Base-by-base conservation (phyloP, 1,140 invertebrate species). In the Drosophila repletoides region DNA sequence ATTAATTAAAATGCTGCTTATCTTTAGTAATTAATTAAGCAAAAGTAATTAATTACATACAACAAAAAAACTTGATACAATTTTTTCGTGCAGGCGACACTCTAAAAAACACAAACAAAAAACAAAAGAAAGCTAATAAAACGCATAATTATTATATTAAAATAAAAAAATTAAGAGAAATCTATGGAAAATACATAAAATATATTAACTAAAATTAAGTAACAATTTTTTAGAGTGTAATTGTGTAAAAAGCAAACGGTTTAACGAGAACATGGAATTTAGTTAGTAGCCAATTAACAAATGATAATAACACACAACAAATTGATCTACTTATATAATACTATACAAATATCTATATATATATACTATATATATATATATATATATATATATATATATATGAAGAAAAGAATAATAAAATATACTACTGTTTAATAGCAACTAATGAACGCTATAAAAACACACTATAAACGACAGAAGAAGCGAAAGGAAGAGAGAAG, bases 281-380 rank as follows among this genome's bases (percentile, higher is more conserved):
- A 86, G 80, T 80, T 86, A 86, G 80, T 86, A 86, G 80, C 80
- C 58, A 86, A 86, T 84, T 84, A 77, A 84, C 58, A 71, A 84
- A 66, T n/a, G 41, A 58, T 31, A 45, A 63, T 72, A 61, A 72
- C 26, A 46, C 41, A 68, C 33, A 52, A 65, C 59, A 73, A 55
- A 68, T 66, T 64, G 48, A 58, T 71, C 48, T 65, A 74, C 52
- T 68, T 63, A 51, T 60, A 53, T 34, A 33, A 41, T 29, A 55
- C 49, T 38, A 60, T 28, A 63, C 43, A 63, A 7, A 46, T n/a
- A 59, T 17, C n/a, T n/a, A 33, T 14, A 38, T 43, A 10, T 29
- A 33, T 17, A 41, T 29, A 55, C 49, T 38, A 60, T 28, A 63
- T 53, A 63, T 10, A 46, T n/a, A 59, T 17, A 58, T 17, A 60